A percentile compares a stretch with the other conserved stretches of the same genome.
phyloP scores from a whole-genome alignment of 2,113 vertebrate genomes.

The Haemorhous mexicanus region DNA sequence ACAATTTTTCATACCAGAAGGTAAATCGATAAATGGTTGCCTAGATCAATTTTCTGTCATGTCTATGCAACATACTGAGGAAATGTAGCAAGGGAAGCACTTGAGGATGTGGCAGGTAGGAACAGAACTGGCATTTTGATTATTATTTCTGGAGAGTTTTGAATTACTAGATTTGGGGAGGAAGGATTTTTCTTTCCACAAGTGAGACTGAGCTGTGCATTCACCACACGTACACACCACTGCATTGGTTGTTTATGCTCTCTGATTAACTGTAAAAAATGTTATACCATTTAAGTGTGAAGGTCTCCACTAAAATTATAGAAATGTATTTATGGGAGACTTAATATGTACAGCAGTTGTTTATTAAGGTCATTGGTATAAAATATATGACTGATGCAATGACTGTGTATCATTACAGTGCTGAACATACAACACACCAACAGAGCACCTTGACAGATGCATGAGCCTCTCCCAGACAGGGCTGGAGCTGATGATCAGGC shows the following conservation, averaged over 20 bases:
- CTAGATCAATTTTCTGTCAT: conserved; percentile 71
- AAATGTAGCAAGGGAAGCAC: conserved; percentile 62
- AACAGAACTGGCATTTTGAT: conserved; percentile 58
- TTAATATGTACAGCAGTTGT: conserved; percentile 41
- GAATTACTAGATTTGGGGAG: not conserved
- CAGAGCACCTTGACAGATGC: not conserved
- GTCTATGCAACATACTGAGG: conserved; percentile 64
- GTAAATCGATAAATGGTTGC: conserved; percentile 63
- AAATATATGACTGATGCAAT: conserved; percentile 36
- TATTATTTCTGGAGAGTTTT: conserved; percentile 44
- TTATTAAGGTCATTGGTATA: conserved; percentile 55
- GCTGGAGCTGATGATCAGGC: not conserved
- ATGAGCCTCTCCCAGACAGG: not conserved
- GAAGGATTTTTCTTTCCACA: not conserved
- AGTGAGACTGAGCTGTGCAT: not conserved
- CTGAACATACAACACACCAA: not conserved
- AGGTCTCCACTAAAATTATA: conserved; percentile 49
- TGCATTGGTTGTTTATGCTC: conserved; percentile 23
- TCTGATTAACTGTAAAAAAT: conserved; percentile 51
- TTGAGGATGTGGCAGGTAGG: conserved; percentile 31
- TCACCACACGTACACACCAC: not conserved
- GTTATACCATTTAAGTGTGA: conserved; percentile 43
- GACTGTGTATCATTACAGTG: not conserved
- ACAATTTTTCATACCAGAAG: conserved; percentile 62
- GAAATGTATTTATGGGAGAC: conserved; percentile 44